Evolutionary conservation across 2,888 invertebrate species (phyloP).

Genomic region (Hypselothyrea guttata): DNA sequence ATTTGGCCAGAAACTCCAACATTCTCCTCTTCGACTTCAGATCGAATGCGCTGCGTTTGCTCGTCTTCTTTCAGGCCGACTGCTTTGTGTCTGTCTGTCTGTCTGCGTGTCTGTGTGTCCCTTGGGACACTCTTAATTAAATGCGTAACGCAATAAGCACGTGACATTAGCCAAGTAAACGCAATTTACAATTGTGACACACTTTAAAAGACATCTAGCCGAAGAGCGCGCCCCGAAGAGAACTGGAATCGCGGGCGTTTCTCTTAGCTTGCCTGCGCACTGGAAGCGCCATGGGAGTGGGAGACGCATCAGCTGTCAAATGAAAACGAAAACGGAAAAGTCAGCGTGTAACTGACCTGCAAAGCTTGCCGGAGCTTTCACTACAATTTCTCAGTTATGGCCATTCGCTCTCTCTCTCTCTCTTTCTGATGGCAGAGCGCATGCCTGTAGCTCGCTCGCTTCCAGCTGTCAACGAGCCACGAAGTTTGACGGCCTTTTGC

Average conservation of each 20-base stretch:
- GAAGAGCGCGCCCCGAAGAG: slow-evolving; percentile 27
- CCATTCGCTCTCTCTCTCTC: neutral
- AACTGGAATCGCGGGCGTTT: slow-evolving; percentile 3
- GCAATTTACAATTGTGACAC: slow-evolving; percentile 58
- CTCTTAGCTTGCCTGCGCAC: slow-evolving; percentile 41
- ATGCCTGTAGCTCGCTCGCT: slow-evolving; percentile 30
- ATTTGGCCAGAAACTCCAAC: slow-evolving; percentile 42
- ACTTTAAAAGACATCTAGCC: slow-evolving; percentile 23
- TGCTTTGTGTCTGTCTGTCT: slow-evolving; percentile 7
- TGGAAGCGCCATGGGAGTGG: slow-evolving; percentile 33
- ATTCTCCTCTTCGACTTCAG: slow-evolving; percentile 13
- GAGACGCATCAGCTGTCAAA: slow-evolving; percentile 48
- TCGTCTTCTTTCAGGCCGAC: slow-evolving; percentile 18
- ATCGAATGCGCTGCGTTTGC: slow-evolving; percentile 12
- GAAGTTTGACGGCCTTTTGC: slow-evolving; percentile 22
- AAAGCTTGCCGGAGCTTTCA: slow-evolving; percentile 47
- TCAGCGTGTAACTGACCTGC: slow-evolving; percentile 53
- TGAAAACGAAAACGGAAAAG: slow-evolving; percentile 38
- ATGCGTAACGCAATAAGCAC: slow-evolving; percentile 60
- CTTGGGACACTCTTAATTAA: slow-evolving; percentile 41
- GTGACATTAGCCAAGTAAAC: slow-evolving; percentile 60
- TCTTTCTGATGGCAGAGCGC: slow-evolving; percentile 36
- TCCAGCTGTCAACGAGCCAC: slow-evolving; percentile 60
- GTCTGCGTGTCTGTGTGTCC: slow-evolving; percentile 7
- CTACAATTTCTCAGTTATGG: neutral